Conservation (phyloP, 1,140 invertebrate genomes). For the Chlorops oryzae region DNA sequence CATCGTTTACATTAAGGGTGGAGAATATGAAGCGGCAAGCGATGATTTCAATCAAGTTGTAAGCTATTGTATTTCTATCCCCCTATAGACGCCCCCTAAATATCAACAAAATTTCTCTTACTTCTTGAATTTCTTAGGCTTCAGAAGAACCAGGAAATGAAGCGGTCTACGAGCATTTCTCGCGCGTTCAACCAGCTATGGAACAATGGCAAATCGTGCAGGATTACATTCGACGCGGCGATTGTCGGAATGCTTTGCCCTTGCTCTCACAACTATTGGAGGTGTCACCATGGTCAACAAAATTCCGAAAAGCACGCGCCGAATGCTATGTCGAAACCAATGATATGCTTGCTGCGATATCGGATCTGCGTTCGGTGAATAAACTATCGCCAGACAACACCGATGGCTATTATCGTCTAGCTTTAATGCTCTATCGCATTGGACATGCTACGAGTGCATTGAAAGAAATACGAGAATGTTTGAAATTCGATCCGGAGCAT, state of each 20-base stretch:
- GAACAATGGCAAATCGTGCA: conserved; percentile 64
- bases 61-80: conserved; percentile 50
- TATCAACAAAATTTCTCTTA: not conserved
- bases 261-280: conserved; percentile 72
- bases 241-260: conserved; percentile 65
- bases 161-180: conserved; percentile 64
- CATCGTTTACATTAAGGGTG: conserved; percentile 83
- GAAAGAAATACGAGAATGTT: conserved; percentile 90
- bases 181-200: conserved; percentile 58
- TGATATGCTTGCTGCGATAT: conserved; percentile 81
- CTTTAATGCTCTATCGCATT: conserved; percentile 78
- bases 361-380: conserved; percentile 83
- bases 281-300: conserved; percentile 82
- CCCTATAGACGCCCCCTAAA: not conserved
- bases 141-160: conserved; percentile 66
- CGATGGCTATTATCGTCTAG: conserved; percentile 76
- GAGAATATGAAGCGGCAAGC: conserved; percentile 73
- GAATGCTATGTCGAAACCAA: conserved; percentile 73
- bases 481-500: conserved; percentile 97
- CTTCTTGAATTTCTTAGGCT: conserved; percentile 14
- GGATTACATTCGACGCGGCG: conserved; percentile 58
- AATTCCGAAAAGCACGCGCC: conserved; percentile 77
- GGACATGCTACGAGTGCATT: conserved; percentile 89
- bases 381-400: conserved; percentile 90
- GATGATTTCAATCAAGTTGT: conserved; percentile 80